phyloP scores from a whole-genome alignment of 2,888 invertebrate genomes.

The Drosophila greeni region DNA sequence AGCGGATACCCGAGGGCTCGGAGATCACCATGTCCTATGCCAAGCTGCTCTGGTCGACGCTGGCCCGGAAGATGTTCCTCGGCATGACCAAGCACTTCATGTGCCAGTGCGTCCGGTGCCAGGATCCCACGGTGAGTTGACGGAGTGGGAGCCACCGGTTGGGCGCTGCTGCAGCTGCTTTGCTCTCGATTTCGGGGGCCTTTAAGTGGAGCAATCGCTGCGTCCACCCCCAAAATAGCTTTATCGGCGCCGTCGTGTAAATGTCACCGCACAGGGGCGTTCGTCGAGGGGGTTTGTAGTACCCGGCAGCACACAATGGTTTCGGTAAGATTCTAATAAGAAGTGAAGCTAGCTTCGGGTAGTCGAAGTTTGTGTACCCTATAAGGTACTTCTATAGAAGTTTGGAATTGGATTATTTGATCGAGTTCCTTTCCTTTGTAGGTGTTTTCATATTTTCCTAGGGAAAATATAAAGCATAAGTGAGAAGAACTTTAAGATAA shows the following conservation, averaged over 20 bases:
- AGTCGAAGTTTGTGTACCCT: too few relatives aligned
- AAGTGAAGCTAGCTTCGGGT: too few relatives aligned
- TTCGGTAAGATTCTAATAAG: background rate
- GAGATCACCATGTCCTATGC: constrained; percentile 85
- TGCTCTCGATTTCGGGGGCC: constrained; percentile 2
- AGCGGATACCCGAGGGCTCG: constrained; percentile 82
- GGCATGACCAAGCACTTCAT: constrained; percentile 83
- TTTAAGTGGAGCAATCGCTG: constrained; percentile 22
- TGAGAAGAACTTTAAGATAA: too few relatives aligned
- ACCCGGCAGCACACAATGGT: background rate
- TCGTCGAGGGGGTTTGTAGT: background rate
- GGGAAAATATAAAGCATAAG: too few relatives aligned
- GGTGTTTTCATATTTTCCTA: too few relatives aligned
- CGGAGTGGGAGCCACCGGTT: background rate
- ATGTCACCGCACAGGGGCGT: constrained; percentile 21
- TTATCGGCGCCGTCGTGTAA: constrained; percentile 7
- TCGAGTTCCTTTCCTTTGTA: too few relatives aligned
- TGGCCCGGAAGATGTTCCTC: constrained; percentile 83
- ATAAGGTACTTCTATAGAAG: too few relatives aligned
- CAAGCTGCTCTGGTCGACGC: constrained; percentile 85
- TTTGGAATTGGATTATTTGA: too few relatives aligned
- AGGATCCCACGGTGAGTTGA: constrained; percentile 83
- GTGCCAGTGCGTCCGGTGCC: constrained; percentile 84
- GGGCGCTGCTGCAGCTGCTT: background rate
- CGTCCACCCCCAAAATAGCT: constrained; percentile 26